Conservation (phyloP, 2,888 invertebrate genomes). For the Cataglyphis livida region DNA sequence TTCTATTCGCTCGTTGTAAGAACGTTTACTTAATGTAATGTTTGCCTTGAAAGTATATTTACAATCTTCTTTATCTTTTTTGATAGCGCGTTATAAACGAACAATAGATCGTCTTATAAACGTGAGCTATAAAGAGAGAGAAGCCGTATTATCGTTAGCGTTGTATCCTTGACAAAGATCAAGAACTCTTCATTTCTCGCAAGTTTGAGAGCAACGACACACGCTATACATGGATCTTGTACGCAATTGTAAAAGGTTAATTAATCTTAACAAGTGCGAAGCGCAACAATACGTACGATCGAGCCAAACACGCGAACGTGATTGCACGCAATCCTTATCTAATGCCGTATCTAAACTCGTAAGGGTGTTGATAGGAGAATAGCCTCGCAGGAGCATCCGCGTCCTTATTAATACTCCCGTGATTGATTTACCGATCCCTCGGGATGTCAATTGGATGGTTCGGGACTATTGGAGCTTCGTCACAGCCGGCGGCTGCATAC, state of each 20-base stretch:
- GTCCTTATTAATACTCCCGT: conserved; percentile 28
- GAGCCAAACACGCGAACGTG: background rate
- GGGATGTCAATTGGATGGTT: conserved; percentile 44
- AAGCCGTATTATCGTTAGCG: background rate
- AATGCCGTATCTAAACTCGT: background rate
- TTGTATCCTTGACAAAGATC: conserved; percentile 37
- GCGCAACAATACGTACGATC: background rate
- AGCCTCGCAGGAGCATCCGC: background rate
- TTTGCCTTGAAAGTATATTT: conserved; percentile 7
- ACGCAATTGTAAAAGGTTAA: conserved; percentile 26
- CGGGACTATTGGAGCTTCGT: conserved; percentile 2
- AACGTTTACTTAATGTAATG: conserved; percentile 40
- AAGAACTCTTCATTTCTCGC: conserved; percentile 28
- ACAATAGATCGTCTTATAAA: conserved; percentile 21
- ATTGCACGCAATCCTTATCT: background rate
- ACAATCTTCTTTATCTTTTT: conserved; percentile 18
- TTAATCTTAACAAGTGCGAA: conserved; percentile 25
- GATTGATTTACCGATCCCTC: conserved; percentile 48
- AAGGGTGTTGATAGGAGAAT: background rate
- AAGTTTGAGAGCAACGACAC: conserved; percentile 20
- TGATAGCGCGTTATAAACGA: conserved; percentile 10
- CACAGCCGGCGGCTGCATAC: conserved; percentile 2
- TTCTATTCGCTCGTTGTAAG: background rate
- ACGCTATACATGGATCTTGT: background rate
- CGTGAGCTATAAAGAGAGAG: background rate